Evolutionary conservation across 1,140 invertebrate species (phyloP).

Genomic region (Pogonomyrmex californicus): DNA sequence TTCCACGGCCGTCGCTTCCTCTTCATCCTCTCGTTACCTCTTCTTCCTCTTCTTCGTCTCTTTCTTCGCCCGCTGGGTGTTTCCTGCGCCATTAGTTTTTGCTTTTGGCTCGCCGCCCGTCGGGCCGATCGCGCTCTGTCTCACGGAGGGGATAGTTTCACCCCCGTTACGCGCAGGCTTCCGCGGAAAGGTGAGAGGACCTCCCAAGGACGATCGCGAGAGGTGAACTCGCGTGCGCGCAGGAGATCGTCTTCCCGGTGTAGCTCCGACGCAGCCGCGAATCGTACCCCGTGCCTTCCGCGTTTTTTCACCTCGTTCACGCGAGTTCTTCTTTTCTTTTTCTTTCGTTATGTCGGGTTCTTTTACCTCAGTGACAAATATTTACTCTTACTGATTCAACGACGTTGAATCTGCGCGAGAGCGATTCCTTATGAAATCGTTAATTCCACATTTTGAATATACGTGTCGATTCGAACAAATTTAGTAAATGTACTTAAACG

Average conservation of each 20-base stretch:
- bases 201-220: constrained; percentile 61
- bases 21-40: not conserved
- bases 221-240: constrained; percentile 27
- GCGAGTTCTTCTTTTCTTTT: not conserved
- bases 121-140: not conserved
- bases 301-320: not conserved
- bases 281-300: not conserved
- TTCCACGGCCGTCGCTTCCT: not conserved
- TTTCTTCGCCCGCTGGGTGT: constrained; percentile 12
- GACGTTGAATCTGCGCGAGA: not conserved
- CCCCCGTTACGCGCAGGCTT: constrained; percentile 49
- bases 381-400: constrained; percentile 7
- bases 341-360: not conserved
- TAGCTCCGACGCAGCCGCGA: not conserved
- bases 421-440: not conserved
- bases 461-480: not conserved
- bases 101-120: constrained; percentile 34
- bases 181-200: constrained; percentile 49
- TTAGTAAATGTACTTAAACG: not conserved
- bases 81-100: not conserved
- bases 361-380: constrained; percentile 26
- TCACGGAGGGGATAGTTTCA: constrained; percentile 67
- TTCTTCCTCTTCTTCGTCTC: constrained; percentile 22
- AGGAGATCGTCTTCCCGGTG: constrained; percentile 51
- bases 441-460: not conserved